Evolutionary conservation across 2,797 vertebrate genomes (phyloP).

Genomic region (Pipistrellus nathusii): DNA sequence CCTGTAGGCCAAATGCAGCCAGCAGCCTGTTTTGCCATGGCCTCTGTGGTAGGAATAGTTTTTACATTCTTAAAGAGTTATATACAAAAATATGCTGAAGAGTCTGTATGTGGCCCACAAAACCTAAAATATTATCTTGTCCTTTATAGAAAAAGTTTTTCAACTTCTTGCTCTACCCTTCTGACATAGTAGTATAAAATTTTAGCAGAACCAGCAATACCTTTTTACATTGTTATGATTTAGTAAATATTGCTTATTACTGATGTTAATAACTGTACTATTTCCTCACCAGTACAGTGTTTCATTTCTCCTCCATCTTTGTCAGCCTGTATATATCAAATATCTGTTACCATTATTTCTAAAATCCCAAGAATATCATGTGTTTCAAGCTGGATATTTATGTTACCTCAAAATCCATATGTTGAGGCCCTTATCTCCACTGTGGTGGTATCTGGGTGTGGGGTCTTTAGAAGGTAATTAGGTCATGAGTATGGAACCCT

Average conservation of each 20-base stretch:
- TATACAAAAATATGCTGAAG: neutral
- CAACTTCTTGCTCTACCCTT: neutral
- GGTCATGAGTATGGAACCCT: neutral
- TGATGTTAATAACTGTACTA: neutral
- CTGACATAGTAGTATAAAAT: neutral
- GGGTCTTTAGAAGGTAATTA: neutral
- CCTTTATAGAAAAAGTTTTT: neutral
- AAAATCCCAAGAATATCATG: neutral
- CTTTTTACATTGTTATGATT: neutral
- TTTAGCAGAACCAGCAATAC: neutral
- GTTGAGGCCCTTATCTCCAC: neutral
- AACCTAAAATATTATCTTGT: neutral
- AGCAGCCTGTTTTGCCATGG: neutral
- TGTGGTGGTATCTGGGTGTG: neutral
- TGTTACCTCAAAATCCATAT: neutral
- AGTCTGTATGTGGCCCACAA: neutral
- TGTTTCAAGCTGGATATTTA: neutral
- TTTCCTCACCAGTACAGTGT: neutral
- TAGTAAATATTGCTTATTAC: neutral
- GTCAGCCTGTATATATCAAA: neutral
- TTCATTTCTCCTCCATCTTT: neutral
- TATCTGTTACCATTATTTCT: neutral
- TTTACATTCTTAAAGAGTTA: neutral
- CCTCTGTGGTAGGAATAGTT: neutral
- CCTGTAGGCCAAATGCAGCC: neutral